A percentile compares a stretch with the other conserved stretches of the same genome.
These are phyloP conservation scores for Nemotelus pantherinus DNA, from an alignment of 2,888 invertebrate genomes.

Conservation along the genomic window DNA sequence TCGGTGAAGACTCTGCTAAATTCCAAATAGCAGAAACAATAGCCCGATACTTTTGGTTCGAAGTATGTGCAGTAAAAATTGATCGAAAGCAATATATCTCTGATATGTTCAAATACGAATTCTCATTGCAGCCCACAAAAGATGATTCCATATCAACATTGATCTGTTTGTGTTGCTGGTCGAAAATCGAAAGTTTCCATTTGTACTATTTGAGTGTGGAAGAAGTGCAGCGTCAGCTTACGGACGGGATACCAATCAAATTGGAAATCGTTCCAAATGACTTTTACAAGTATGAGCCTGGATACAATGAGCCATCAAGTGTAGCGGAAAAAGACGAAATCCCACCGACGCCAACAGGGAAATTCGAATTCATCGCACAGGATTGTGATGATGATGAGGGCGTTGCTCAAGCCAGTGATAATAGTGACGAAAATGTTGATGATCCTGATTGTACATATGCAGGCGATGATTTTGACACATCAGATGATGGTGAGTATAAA, in stretches of 20 bases:
- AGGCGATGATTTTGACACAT: slow-evolving; percentile 15
- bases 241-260: not conserved
- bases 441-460: slow-evolving; percentile 17
- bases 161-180: slow-evolving; percentile 46
- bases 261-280: not conserved
- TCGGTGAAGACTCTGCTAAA: slow-evolving; percentile 57
- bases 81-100: not conserved
- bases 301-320: not conserved
- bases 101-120: not conserved
- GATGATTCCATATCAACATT: slow-evolving; percentile 29
- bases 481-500: slow-evolving; percentile 24
- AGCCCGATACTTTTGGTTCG: slow-evolving; percentile 63
- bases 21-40: slow-evolving; percentile 58
- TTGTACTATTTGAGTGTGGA: slow-evolving; percentile 43
- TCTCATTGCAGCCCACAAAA: slow-evolving; percentile 29
- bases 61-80: slow-evolving; percentile 54
- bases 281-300: slow-evolving; percentile 13
- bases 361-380: slow-evolving; percentile 17
- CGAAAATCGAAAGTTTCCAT: slow-evolving; percentile 39
- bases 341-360: not conserved
- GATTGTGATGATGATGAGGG: not conserved
- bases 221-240: slow-evolving; percentile 20
- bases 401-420: not conserved
- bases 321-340: not conserved
- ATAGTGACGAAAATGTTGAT: not conserved